Evolutionary conservation across 2,113 vertebrate genomes (phyloP).

Genomic region (Bettongia penicillata): DNA sequence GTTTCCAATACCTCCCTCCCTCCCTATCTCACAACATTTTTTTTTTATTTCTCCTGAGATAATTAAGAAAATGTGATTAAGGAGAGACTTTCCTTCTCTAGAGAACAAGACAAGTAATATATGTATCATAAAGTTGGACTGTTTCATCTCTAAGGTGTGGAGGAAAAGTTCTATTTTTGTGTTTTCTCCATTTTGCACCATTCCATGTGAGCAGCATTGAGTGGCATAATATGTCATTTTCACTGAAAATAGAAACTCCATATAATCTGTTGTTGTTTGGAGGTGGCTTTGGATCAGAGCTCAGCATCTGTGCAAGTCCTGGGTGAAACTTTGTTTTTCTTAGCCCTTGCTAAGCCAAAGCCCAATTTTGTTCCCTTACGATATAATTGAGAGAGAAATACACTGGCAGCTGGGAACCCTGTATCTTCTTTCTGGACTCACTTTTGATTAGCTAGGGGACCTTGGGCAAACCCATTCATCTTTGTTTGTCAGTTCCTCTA

Average conservation of each 20-base stretch:
- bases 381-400: fast-evolving
- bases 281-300: neutral
- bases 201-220: conserved; percentile 35
- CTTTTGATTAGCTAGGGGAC: neutral
- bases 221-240: neutral
- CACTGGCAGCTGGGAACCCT: neutral
- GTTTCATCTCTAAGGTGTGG: conserved; percentile 49
- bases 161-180: neutral
- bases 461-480: neutral
- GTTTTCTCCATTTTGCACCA: neutral
- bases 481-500: neutral
- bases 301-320: neutral
- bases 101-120: conserved; percentile 61
- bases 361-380: neutral
- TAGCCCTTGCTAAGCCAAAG: neutral
- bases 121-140: conserved; percentile 58
- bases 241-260: neutral
- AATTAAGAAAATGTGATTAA: conserved; percentile 63
- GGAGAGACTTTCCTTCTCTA: conserved; percentile 37
- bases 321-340: neutral
- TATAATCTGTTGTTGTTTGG: neutral
- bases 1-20: no score
- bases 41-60: conserved; percentile 51
- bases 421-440: neutral
- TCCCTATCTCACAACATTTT: neutral